Evolutionary conservation across 2,113 vertebrate genomes (phyloP).

Genomic region (Chaenocephalus aceratus): DNA sequence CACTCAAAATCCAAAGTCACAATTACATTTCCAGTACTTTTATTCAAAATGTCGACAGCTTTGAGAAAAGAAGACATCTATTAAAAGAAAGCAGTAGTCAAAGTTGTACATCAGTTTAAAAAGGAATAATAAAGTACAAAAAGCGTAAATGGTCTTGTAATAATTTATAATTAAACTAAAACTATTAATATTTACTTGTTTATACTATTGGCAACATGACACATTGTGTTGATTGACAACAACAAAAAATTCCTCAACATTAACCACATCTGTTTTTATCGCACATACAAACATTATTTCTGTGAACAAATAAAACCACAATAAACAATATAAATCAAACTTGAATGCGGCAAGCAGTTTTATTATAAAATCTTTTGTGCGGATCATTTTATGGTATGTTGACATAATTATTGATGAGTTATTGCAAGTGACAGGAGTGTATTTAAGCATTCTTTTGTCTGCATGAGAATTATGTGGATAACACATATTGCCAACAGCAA

Average conservation of each 20-base stretch:
- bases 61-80: background rate
- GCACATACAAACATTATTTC: background rate
- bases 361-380: background rate
- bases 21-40: background rate
- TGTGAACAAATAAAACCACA: background rate
- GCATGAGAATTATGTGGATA: background rate
- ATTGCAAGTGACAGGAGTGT: background rate
- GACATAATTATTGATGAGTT: background rate
- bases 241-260: background rate
- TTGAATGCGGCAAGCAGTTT: too few relatives aligned
- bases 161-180: background rate
- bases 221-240: background rate
- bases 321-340: background rate
- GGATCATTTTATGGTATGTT: background rate
- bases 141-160: background rate
- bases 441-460: background rate
- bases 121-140: too few relatives aligned
- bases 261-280: background rate
- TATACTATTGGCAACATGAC: background rate
- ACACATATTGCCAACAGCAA: background rate
- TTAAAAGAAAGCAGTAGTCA: background rate
- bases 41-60: background rate
- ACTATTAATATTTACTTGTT: too few relatives aligned
- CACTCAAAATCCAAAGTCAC: background rate
- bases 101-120: too few relatives aligned